Conservation (phyloP, 2,888 invertebrate species). For the Tricholauxania praeusta region DNA sequence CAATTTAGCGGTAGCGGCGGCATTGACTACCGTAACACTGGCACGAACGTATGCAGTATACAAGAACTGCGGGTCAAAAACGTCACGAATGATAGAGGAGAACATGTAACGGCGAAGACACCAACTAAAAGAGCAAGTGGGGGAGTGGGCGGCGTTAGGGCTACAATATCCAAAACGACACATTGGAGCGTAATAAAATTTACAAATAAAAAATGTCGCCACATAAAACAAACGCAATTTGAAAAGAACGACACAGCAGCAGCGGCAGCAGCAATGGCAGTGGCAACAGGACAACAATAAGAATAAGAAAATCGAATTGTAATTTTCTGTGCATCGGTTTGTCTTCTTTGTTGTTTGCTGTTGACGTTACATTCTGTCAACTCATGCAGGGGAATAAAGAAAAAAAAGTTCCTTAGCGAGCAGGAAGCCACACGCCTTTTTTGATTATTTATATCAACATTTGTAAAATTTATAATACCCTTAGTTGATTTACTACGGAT, state of each 20-base stretch:
- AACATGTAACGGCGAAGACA: not conserved
- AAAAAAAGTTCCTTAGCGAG: constrained; percentile 17
- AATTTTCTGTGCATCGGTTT: constrained; percentile 22
- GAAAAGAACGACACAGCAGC: not conserved
- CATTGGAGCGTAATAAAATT: constrained; percentile 11
- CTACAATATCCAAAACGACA: constrained; percentile 6
- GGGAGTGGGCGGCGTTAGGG: not conserved
- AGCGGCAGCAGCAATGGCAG: not conserved
- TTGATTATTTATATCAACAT: constrained; percentile 44
- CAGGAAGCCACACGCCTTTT: constrained; percentile 41
- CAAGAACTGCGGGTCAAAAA: constrained; percentile 2
- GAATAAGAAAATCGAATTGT: constrained; percentile 28
- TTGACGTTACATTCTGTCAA: constrained; percentile 14
- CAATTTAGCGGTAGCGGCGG: constrained; percentile 34
- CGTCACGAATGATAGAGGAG: constrained; percentile 13
- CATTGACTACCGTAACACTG: not conserved
- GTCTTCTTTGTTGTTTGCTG: not conserved
- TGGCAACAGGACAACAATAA: constrained; percentile 12
- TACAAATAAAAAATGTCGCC: constrained; percentile 25
- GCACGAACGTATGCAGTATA: not conserved
- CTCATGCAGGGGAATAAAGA: not conserved
- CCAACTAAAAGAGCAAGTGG: not conserved
- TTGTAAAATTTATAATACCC: constrained; percentile 40
- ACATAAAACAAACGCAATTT: constrained; percentile 22
- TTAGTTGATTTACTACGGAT: constrained; percentile 30